Conservation (phyloP, 2,797 vertebrate genomes). For the Sitta carolinensis region DNA sequence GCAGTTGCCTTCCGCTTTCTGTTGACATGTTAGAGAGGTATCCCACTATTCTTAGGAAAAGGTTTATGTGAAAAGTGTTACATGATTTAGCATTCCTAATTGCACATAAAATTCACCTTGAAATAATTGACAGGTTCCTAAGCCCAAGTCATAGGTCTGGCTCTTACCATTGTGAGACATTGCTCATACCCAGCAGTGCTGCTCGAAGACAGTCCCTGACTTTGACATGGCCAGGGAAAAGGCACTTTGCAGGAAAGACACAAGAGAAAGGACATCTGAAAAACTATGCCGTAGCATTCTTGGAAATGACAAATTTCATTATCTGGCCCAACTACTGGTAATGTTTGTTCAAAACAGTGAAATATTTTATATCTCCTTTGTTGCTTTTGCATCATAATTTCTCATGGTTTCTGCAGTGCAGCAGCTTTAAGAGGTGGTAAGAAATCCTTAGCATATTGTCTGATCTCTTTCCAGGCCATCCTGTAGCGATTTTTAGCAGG, state of each 20-base stretch:
- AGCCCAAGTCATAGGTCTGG: background rate
- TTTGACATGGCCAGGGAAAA: background rate
- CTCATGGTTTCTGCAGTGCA: background rate
- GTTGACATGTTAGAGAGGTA: background rate
- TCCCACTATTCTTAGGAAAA: background rate
- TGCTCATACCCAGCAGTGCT: background rate
- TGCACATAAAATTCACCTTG: background rate
- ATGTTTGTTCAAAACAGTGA: background rate
- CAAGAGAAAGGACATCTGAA: background rate
- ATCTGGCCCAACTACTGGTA: background rate
- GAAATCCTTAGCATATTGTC: background rate
- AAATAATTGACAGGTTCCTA: background rate
- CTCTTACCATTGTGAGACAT: too few species aligned
- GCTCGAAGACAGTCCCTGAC: background rate
- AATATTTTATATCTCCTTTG: background rate
- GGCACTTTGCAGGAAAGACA: background rate
- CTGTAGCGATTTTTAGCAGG: background rate
- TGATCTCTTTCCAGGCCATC: background rate
- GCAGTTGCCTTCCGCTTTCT: background rate
- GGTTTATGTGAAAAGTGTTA: background rate
- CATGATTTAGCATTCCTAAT: background rate
- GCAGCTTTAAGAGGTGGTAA: background rate
- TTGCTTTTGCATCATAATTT: background rate
- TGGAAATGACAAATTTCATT: background rate
- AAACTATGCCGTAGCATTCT: background rate